Conservation (phyloP, 2,888 invertebrate genomes). For the Drosophila paramelanica region DNA sequence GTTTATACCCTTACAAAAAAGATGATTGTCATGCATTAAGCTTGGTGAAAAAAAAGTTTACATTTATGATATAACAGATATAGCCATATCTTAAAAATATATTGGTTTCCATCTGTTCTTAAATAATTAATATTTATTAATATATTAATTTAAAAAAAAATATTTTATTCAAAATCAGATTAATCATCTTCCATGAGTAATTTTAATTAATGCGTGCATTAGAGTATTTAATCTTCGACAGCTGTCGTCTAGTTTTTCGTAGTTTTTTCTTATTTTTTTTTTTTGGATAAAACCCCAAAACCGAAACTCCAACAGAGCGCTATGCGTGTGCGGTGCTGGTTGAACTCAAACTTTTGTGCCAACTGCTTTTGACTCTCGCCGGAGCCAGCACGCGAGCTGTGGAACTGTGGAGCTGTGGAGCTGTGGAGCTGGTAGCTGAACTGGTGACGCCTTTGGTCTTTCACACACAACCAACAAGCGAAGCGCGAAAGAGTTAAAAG, state of each 20-base stretch:
- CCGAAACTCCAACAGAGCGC: constrained; percentile 44
- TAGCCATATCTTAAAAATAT: too few relatives aligned
- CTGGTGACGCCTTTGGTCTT: constrained; percentile 71
- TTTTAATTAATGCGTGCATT: neutral
- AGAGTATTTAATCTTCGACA: constrained; percentile 31
- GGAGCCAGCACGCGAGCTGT: constrained; percentile 44
- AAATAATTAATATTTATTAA: too few relatives aligned
- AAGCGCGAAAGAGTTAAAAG: constrained; percentile 74
- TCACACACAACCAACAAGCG: constrained; percentile 45
- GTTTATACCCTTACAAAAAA: constrained; percentile 23
- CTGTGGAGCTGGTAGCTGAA: constrained; percentile 23
- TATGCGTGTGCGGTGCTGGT: constrained; percentile 53
- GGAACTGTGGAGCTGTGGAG: constrained; percentile 6
- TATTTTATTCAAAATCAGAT: too few relatives aligned
- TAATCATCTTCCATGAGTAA: too few relatives aligned
- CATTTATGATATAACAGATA: too few relatives aligned
- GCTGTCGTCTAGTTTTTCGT: neutral
- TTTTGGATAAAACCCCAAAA: constrained; percentile 39
- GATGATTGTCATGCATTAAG: too few relatives aligned
- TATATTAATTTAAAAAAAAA: too few relatives aligned
- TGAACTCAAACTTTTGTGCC: constrained; percentile 65
- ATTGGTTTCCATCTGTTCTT: too few relatives aligned
- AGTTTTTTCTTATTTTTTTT: constrained; percentile 5
- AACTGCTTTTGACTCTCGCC: constrained; percentile 55
- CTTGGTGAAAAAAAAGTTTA: too few relatives aligned